Evolutionary conservation across 2,888 invertebrate species (phyloP).

Genomic region (Drosophila meridionalis): DNA sequence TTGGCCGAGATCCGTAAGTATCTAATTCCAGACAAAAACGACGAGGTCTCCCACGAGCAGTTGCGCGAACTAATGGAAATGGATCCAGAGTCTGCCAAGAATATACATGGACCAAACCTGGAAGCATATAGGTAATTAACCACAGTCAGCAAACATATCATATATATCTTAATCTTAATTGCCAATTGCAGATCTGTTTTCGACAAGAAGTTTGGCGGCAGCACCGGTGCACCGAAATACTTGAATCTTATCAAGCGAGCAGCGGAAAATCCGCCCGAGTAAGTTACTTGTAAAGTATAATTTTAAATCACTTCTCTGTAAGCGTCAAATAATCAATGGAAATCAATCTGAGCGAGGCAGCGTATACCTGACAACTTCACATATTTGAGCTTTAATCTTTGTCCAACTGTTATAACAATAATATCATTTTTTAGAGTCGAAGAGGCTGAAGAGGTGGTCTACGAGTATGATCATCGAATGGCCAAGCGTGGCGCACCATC

Average conservation of each 20-base stretch:
- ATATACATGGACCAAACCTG: slow-evolving; percentile 68
- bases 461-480: slow-evolving; percentile 71
- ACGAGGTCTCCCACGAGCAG: slow-evolving; percentile 79
- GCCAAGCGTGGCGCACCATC: slow-evolving; percentile 60
- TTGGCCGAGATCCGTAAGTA: slow-evolving; percentile 81
- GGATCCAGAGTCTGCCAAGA: slow-evolving; percentile 75
- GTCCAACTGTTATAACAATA: slow-evolving; percentile 3
- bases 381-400: slow-evolving; percentile 22
- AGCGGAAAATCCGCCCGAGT: slow-evolving; percentile 78
- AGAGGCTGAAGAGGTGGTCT: slow-evolving; percentile 67
- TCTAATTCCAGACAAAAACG: slow-evolving; percentile 80
- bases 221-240: slow-evolving; percentile 69
- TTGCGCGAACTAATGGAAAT: slow-evolving; percentile 76
- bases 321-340: slow-evolving; percentile 32
- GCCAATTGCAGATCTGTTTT: slow-evolving; percentile 69
- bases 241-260: slow-evolving; percentile 74
- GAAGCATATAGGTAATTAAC: slow-evolving; percentile 66
- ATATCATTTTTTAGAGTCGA: slow-evolving; percentile 57
- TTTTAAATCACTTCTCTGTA: slow-evolving; percentile 54
- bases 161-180: not conserved
- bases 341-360: slow-evolving; percentile 4
- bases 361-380: slow-evolving; percentile 10
- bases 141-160: not conserved
- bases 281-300: slow-evolving; percentile 79
- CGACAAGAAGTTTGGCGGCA: slow-evolving; percentile 68